phyloP scores from a whole-genome alignment of 2,797 vertebrate genomes.

The Phalanger gymnotis region DNA sequence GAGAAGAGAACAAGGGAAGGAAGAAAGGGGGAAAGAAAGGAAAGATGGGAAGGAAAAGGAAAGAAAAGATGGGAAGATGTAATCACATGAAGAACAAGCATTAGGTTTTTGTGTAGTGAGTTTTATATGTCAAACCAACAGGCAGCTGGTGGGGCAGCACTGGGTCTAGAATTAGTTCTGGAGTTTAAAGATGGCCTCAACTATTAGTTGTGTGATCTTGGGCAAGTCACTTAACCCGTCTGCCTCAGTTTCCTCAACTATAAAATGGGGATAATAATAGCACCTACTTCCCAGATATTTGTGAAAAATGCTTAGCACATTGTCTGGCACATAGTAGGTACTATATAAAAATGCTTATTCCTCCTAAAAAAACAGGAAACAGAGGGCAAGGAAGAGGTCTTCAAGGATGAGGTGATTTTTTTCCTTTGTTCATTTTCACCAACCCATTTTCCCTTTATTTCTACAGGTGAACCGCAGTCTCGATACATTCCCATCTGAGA shows the following conservation, averaged over 20 bases:
- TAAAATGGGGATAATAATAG: neutral
- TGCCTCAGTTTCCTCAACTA: neutral
- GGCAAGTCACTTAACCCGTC: neutral
- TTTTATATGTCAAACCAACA: neutral
- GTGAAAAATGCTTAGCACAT: neutral
- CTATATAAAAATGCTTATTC: too few species aligned
- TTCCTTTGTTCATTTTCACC: neutral
- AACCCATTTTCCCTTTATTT: neutral
- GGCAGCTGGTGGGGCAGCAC: neutral
- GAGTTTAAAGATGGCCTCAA: neutral
- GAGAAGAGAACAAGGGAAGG: neutral
- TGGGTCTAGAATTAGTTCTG: neutral
- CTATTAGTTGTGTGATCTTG: neutral
- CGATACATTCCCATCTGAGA: slow-evolving; percentile 88
- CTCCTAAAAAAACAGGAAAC: neutral
- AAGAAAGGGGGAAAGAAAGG: neutral
- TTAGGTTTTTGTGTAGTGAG: neutral
- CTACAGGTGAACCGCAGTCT: slow-evolving; percentile 87
- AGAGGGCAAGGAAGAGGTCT: neutral
- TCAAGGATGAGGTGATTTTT: neutral
- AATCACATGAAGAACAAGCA: neutral
- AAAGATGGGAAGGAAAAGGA: neutral
- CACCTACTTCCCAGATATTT: neutral
- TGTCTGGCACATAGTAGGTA: neutral
- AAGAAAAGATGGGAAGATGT: neutral